Conservation (phyloP, 2,797 vertebrate genomes). For the Sarcophilus harrisii region DNA sequence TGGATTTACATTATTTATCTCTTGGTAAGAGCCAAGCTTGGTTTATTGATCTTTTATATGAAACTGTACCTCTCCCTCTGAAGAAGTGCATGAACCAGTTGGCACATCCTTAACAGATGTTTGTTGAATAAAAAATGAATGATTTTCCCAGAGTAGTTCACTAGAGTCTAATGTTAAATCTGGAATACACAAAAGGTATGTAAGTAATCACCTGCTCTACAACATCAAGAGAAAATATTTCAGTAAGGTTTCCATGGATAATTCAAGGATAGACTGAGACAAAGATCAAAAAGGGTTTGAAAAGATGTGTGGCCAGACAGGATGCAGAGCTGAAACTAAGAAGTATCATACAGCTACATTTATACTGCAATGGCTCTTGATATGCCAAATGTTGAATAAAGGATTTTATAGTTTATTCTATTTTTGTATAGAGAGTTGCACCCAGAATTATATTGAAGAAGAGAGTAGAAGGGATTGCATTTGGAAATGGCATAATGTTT, state of each 20-base stretch:
- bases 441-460: not conserved
- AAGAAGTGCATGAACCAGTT: not conserved
- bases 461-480: not conserved
- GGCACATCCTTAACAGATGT: not conserved
- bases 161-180: not conserved
- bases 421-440: not conserved
- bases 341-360: not conserved
- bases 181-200: not conserved
- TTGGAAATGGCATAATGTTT: not conserved
- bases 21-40: not conserved
- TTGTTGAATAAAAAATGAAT: not conserved
- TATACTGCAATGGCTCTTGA: not conserved
- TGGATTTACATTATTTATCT: not conserved
- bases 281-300: not conserved
- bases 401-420: not conserved
- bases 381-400: not conserved
- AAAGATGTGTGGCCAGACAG: not conserved
- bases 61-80: not conserved
- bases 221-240: constrained; percentile 14
- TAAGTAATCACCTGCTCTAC: not conserved
- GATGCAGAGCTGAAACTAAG: constrained; percentile 10
- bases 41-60: not conserved
- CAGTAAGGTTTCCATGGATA: not conserved
- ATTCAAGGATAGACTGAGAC: constrained; percentile 3
- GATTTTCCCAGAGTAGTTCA: not conserved